These are phyloP conservation scores for Eulacestoma nigropectus DNA, from an alignment of 2,113 vertebrate genomes.

Conservation along the genomic window DNA sequence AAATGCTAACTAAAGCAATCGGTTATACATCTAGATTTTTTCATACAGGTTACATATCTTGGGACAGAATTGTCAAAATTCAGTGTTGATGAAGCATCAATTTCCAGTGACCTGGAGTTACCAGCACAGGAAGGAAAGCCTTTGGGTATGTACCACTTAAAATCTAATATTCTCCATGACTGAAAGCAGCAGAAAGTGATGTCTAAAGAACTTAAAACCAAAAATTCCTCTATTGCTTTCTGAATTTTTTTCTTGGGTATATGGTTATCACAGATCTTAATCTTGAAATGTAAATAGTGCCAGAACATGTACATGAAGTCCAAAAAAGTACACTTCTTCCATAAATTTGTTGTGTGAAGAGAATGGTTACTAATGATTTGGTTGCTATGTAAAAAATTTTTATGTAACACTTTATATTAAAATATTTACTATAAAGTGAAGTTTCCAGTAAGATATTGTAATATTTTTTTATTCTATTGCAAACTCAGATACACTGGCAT, in stretches of 20 bases:
- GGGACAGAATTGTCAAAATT: constrained; percentile 72
- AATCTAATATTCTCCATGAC: neutral
- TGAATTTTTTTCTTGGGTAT: neutral
- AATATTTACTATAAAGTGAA: neutral
- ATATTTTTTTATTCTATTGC: neutral
- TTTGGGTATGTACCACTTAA: constrained; percentile 53
- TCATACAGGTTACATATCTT: constrained; percentile 75
- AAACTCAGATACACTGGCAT: neutral
- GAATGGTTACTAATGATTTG: neutral
- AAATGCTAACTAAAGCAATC: neutral
- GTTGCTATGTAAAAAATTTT: neutral
- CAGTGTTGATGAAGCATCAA: neutral
- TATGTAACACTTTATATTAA: neutral
- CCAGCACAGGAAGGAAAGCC: neutral
- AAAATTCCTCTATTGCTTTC: neutral
- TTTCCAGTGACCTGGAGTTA: neutral
- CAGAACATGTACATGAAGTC: neutral
- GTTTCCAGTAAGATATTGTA: neutral
- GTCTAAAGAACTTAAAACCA: neutral
- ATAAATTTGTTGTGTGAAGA: neutral
- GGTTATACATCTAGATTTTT: neutral
- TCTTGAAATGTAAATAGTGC: neutral
- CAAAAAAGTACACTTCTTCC: neutral
- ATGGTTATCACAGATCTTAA: neutral
- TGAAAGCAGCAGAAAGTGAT: neutral